Evolutionary conservation across 2,797 vertebrate species (phyloP).

Genomic region (Antennarius maculatus): DNA sequence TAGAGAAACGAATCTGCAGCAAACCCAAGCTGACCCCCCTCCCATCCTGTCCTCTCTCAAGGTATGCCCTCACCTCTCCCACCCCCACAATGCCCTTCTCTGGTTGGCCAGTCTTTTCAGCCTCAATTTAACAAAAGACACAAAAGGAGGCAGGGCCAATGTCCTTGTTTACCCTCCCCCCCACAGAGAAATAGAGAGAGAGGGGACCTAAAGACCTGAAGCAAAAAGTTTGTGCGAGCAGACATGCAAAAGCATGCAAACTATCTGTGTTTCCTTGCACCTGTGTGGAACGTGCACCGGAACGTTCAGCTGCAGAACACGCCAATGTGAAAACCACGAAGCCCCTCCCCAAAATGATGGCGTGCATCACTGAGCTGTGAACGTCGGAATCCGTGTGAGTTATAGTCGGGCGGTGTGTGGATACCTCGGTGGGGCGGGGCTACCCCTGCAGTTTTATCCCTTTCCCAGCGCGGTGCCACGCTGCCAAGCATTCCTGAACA

Average conservation of each 20-base stretch:
- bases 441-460: neutral
- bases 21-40: conserved; percentile 61
- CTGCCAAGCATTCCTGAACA: conserved; percentile 7
- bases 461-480: conserved; percentile 18
- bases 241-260: conserved; percentile 15
- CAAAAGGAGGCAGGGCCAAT: conserved; percentile 62
- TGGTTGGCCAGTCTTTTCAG: conserved; percentile 71
- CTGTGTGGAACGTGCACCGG: conserved; percentile 8
- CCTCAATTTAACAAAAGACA: conserved; percentile 72
- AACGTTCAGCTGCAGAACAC: conserved; percentile 8
- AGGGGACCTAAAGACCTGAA: conserved; percentile 12
- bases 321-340: neutral
- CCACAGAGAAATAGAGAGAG: conserved; percentile 35
- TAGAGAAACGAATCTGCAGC: conserved; percentile 28
- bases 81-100: conserved; percentile 36
- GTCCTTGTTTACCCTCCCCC: conserved; percentile 30
- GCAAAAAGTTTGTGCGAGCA: conserved; percentile 10
- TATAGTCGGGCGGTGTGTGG: neutral
- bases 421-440: conserved; percentile 6
- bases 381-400: neutral
- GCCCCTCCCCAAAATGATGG: no score
- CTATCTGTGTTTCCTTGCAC: neutral
- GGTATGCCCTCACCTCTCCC: conserved; percentile 20
- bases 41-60: neutral
- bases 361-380: no score